These are phyloP conservation scores for Pediacus dermestoides DNA, from an alignment of 2,888 invertebrate species.

Conservation along the genomic window DNA sequence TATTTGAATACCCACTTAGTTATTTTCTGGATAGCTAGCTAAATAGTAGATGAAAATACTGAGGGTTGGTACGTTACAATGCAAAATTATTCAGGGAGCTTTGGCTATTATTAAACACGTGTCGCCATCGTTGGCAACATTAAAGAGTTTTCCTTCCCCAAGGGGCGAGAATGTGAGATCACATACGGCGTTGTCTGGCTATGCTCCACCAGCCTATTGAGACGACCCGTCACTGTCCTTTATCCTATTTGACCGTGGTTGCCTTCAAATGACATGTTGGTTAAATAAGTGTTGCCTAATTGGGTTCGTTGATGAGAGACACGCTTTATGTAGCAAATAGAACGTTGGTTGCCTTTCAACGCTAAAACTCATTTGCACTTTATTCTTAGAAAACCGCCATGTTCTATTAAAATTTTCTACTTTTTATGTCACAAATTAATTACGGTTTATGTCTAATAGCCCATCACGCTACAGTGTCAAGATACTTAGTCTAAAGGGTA, in stretches of 20 bases:
- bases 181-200: constrained; percentile 11
- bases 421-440: too few relatives aligned
- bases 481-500: too few relatives aligned
- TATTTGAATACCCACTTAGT: too few relatives aligned
- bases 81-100: constrained; percentile 6
- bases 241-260: constrained; percentile 21
- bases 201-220: constrained; percentile 8
- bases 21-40: too few relatives aligned
- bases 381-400: not conserved
- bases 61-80: too few relatives aligned
- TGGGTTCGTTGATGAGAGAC: constrained; percentile 23
- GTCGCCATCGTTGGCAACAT: constrained; percentile 16
- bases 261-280: constrained; percentile 25
- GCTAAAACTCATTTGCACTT: constrained; percentile 4
- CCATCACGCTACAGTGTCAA: too few relatives aligned
- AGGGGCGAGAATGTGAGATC: constrained; percentile 18
- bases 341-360: constrained; percentile 4
- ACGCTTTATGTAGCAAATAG: constrained; percentile 13
- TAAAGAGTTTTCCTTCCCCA: constrained; percentile 22
- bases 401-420: too few relatives aligned
- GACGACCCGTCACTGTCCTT: constrained; percentile 21
- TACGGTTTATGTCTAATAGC: too few relatives aligned
- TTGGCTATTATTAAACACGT: constrained; percentile 18
- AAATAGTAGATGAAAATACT: too few relatives aligned
- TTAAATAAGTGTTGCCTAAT: constrained; percentile 26